Base-by-base conservation (phyloP, 2,113 vertebrate genomes). In the Gnathonemus longibarbis region DNA sequence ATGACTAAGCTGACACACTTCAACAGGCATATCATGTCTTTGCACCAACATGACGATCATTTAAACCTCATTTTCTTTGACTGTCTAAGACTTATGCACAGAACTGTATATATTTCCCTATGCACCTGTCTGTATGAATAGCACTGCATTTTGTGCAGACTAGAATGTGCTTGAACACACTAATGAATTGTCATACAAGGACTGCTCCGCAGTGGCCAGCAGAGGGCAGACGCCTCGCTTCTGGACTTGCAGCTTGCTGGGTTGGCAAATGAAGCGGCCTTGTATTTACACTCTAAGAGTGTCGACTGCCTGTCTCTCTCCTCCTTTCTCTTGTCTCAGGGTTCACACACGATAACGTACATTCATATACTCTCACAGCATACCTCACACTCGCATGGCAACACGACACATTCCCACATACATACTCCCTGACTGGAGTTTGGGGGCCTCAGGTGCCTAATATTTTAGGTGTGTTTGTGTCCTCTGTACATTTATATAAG, bases 381-480 rank as follows among this genome's bases (percentile, higher is more conserved):
- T 89, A 89, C 48, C 89, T 91, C 50, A 49, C 74, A 84, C 83
- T 85, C 87, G 93, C 84, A 91, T 87, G 89, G 66, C 92, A 87
- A 90, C 86, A 92, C 27, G 58, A 83, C 83, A 88, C 70, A 39
- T 89, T 90, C 70, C 89, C 70, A 90, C 58, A 92, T 88, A 87
- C 11, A 91, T 91, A 90, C 94, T 92, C 94, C 92, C 91, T 92
- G 92, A 93, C 91, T 90, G 92, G 90, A 93, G 92, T 92, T 91
- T 91, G 91, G 91, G 88, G 87, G 92, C 95, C 94, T 95, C 94
- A 94, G 94, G 94, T 95, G 95, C 94, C 93, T 94, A 91, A 93
- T 94, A 92, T 94, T 94, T 70, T 92, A 94, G 94, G 93, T 93
- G 91, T 92, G 13, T 95, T 95, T 93, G 88, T 93, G 91, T 92